Evolutionary conservation across 1,140 invertebrate species (phyloP).

Genomic region (Bombus polaris): DNA sequence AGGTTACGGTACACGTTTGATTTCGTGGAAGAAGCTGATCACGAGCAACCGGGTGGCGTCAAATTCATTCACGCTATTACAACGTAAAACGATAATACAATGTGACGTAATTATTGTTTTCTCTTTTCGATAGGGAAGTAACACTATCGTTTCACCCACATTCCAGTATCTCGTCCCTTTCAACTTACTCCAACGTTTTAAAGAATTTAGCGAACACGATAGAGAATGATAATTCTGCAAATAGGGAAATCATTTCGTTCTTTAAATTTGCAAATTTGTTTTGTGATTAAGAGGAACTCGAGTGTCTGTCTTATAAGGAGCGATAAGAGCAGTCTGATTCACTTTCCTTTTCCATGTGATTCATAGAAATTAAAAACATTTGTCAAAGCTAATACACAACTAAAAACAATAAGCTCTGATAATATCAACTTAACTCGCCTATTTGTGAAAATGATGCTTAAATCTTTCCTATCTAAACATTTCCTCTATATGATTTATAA

Average conservation of each 20-base stretch:
- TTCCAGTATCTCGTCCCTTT: background rate
- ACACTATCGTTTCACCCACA: conserved; percentile 24
- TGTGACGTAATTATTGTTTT: conserved; percentile 30
- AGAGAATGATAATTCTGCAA: background rate
- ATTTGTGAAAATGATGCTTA: background rate
- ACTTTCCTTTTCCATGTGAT: background rate
- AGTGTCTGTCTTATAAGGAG: background rate
- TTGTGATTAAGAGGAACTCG: background rate
- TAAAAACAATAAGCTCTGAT: too few relatives aligned
- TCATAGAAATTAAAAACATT: too few relatives aligned
- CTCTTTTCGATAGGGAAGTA: conserved; percentile 13
- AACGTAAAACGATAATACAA: conserved; percentile 32
- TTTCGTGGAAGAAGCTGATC: conserved; percentile 19
- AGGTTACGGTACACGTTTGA: background rate
- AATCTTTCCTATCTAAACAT: background rate
- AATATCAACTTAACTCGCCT: too few relatives aligned
- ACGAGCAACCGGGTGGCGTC: background rate
- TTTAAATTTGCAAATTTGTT: background rate
- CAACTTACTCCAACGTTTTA: background rate
- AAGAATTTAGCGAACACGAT: background rate
- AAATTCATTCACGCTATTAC: conserved; percentile 33
- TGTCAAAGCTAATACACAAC: too few relatives aligned
- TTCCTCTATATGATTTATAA: background rate
- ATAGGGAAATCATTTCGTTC: background rate
- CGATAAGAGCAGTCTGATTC: background rate